Conservation (phyloP, 92 coral and sea anemone genomes). For the Zoanthus gigantus region DNA sequence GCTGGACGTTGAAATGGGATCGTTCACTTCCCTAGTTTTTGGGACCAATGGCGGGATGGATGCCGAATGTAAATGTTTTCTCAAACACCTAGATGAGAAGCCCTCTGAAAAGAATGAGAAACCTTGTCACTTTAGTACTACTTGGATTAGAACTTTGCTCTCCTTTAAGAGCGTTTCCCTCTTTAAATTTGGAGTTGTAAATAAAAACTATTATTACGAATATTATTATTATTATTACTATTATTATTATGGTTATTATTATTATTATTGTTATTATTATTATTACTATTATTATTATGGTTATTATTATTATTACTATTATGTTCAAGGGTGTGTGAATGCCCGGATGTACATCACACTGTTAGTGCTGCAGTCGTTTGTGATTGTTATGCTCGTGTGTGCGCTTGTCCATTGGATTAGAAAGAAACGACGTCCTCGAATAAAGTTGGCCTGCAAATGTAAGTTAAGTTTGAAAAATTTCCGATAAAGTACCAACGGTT, state of each 20-base stretch:
- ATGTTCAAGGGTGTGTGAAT: not conserved
- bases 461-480: not conserved
- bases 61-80: too few species aligned
- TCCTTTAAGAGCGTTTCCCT: not conserved
- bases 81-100: too few species aligned
- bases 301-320: not conserved
- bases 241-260: too few species aligned
- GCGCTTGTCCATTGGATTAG: constrained; percentile 54
- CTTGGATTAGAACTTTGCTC: too few species aligned
- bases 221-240: too few species aligned
- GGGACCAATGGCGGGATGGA: too few species aligned
- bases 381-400: constrained; percentile 46
- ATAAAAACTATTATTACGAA: too few species aligned
- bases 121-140: too few species aligned
- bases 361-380: constrained; percentile 37
- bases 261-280: too few species aligned
- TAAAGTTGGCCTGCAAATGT: constrained; percentile 15
- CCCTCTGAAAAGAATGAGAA: too few species aligned
- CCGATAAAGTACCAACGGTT: not conserved
- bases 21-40: not conserved
- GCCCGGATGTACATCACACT: constrained; percentile 57
- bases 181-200: too few species aligned
- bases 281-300: too few species aligned
- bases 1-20: not conserved
- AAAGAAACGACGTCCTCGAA: constrained; percentile 42